These are phyloP conservation scores for Incurvaria masculella DNA, from an alignment of 2,888 invertebrate genomes.

Conservation along the genomic window DNA sequence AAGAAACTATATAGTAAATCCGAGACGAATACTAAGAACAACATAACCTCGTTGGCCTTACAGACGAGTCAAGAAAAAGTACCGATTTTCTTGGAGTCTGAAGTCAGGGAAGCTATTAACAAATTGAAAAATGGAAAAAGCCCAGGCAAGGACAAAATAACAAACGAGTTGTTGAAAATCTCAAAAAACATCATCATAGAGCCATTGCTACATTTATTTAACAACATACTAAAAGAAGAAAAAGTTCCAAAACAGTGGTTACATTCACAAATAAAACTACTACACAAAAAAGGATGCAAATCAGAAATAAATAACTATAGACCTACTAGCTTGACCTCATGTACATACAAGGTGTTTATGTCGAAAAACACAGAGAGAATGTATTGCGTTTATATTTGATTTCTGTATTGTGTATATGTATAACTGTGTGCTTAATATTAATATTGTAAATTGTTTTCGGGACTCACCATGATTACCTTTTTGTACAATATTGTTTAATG, in stretches of 20 bases:
- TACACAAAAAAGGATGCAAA: slow-evolving; percentile 10
- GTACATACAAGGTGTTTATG: slow-evolving; percentile 5
- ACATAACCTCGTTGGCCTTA: too few species aligned
- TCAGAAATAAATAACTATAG: slow-evolving; percentile 9
- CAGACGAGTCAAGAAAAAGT: background rate
- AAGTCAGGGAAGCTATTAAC: background rate
- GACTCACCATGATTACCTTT: too few species aligned
- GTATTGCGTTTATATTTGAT: too few species aligned
- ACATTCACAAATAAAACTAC: slow-evolving; percentile 5
- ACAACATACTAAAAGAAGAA: background rate
- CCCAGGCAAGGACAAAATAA: background rate
- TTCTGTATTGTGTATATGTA: too few species aligned
- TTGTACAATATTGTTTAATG: too few species aligned
- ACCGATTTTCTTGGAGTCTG: background rate
- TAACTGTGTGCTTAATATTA: too few species aligned
- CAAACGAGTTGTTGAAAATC: background rate
- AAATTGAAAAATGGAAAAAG: background rate
- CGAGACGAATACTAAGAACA: background rate
- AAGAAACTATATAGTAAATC: background rate
- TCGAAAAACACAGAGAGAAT: too few species aligned
- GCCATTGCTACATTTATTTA: background rate
- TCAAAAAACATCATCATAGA: background rate
- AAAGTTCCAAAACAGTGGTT: slow-evolving; percentile 4
- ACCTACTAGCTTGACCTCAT: slow-evolving; percentile 8
- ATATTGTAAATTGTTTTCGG: too few species aligned